Evolutionary conservation across 2,797 vertebrate genomes (phyloP).

Genomic region (Discoglossus pictus): DNA sequence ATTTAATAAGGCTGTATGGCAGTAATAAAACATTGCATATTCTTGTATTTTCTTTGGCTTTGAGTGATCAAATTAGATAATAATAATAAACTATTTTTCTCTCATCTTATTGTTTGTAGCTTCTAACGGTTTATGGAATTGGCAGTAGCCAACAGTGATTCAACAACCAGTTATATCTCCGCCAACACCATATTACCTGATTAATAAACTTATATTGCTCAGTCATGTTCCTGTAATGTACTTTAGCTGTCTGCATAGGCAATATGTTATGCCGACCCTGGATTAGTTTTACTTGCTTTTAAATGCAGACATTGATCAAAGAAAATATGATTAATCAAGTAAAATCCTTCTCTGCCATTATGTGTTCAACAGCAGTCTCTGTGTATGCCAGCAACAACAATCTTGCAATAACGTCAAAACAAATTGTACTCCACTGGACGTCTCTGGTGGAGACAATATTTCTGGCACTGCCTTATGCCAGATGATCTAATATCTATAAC

Average conservation of each 20-base stretch:
- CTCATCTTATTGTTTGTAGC: no score
- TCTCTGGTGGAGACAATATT: not conserved
- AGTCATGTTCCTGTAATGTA: not conserved
- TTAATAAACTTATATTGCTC: not conserved
- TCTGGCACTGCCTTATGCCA: not conserved
- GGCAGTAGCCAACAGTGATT: no score
- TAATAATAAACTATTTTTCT: no score
- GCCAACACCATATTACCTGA: no score
- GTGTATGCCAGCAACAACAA: not conserved
- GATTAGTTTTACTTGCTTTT: slow-evolving; percentile 28
- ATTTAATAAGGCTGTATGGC: no score
- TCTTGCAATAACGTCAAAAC: slow-evolving; percentile 1
- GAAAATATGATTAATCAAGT: slow-evolving; percentile 2
- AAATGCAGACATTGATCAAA: slow-evolving; percentile 1
- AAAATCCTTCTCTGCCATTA: not conserved
- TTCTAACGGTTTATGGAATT: no score
- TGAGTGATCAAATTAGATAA: no score
- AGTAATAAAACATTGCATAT: no score
- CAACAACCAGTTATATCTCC: no score
- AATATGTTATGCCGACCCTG: slow-evolving; percentile 5
- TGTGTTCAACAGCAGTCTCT: not conserved
- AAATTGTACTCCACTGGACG: not conserved
- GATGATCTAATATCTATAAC: slow-evolving; percentile 3
- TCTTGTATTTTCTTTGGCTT: no score
- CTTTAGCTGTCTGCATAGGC: not conserved